Evolutionary conservation across 1,140 invertebrate genomes (phyloP), one percentile per base, ranked within the genome.

Genomic region (Sminthurinus signatus): DNA sequence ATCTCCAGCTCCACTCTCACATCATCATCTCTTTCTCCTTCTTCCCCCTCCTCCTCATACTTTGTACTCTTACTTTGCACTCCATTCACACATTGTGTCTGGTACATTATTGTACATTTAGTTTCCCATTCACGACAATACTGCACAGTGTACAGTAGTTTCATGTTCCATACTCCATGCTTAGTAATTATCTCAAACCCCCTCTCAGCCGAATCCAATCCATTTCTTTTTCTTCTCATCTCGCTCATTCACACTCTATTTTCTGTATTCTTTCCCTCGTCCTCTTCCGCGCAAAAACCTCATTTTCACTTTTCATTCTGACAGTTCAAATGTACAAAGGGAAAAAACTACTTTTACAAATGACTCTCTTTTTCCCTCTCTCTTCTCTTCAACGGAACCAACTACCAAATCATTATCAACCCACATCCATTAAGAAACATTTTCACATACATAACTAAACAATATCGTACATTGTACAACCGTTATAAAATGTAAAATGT

Each of bases 261-360:
- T n/a, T n/a, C n/a, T n/a, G n/a, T n/a, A n/a, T n/a, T n/a, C n/a
- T n/a, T n/a, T n/a, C n/a, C n/a, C n/a, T n/a, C n/a, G n/a, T n/a
- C n/a, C n/a, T n/a, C n/a, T n/a, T n/a, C n/a, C n/a, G n/a, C 50
- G 50, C 23, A 52, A 27, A 29, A 29, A 52, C 12, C 50, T 52
- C 50, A 52, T 52, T 52, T 52, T 52, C 50, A 52, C 50, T 52
- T 52, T 52, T 52, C 50, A 52, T 52, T 28, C 50, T 52, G 50
- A 52, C 50, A 52, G 50, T 25, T n/a, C n/a, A n/a, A n/a, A n/a
- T n/a, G n/a, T n/a, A n/a, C n/a, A n/a, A n/a, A n/a, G n/a, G n/a
- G n/a, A n/a, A n/a, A n/a, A n/a, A n/a, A n/a, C n/a, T n/a, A n/a
- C n/a, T n/a, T n/a, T n/a, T n/a, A n/a, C n/a, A n/a, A n/a, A n/a